Percentiles rank a stretch among this genome's conserved stretches.
Evolutionary conservation across 2,888 invertebrate genomes (phyloP).

Genomic region (Chelonus formosanus): DNA sequence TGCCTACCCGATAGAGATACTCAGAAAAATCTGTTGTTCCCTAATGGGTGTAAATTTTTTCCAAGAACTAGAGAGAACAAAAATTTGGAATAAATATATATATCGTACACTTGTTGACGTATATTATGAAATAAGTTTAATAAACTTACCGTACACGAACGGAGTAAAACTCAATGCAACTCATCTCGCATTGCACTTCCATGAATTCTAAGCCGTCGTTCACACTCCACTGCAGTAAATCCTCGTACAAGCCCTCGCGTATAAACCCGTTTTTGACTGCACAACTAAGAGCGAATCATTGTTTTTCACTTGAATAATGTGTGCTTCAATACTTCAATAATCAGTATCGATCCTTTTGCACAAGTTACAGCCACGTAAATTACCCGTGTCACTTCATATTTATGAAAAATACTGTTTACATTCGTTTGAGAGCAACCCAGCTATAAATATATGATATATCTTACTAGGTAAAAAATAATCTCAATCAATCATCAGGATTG

Average conservation of each 20-base stretch:
- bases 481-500: constrained; percentile 56
- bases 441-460: constrained; percentile 30
- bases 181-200: constrained; percentile 47
- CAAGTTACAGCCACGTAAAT: constrained; percentile 42
- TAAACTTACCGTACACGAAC: constrained; percentile 41
- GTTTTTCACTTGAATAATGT: constrained; percentile 2
- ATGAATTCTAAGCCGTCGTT: constrained; percentile 41
- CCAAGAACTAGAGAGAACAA: constrained; percentile 30
- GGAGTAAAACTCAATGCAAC: constrained; percentile 37
- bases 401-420: constrained; percentile 56
- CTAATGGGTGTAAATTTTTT: constrained; percentile 35
- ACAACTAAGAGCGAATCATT: no score
- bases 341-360: no score
- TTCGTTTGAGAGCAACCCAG: constrained; percentile 42
- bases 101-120: no score
- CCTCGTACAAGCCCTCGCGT: constrained; percentile 7
- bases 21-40: constrained; percentile 42
- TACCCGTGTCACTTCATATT: constrained; percentile 53
- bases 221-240: constrained; percentile 13
- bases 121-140: no score
- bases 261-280: constrained; percentile 36
- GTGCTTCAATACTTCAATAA: not conserved
- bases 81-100: not conserved
- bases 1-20: constrained; percentile 26
- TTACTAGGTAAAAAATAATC: constrained; percentile 53